Evolutionary conservation across 1,140 invertebrate species (phyloP).

Genomic region (Akabosia matsudoensis): DNA sequence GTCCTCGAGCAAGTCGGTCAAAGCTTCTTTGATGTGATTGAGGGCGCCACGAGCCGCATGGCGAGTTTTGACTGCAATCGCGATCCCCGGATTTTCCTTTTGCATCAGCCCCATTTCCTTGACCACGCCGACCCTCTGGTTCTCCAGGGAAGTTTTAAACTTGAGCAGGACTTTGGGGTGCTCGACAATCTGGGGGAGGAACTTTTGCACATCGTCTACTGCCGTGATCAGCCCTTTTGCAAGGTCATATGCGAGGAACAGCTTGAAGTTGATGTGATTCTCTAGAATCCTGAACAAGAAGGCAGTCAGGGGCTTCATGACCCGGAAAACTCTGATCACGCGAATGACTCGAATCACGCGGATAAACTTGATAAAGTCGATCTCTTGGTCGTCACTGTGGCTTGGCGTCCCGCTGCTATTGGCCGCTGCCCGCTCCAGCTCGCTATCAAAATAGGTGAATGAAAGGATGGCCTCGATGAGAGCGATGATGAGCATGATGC

Average conservation of each 20-base stretch:
- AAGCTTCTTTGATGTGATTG: constrained; percentile 52
- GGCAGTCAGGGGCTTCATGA: constrained; percentile 17
- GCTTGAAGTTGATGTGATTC: constrained; percentile 30
- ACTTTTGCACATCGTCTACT: constrained; percentile 58
- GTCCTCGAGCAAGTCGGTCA: neutral
- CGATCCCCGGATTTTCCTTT: constrained; percentile 1
- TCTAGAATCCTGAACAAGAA: neutral
- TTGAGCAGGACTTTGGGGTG: constrained; percentile 47
- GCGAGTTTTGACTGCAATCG: constrained; percentile 49
- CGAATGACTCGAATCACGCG: neutral
- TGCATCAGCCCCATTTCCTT: constrained; percentile 36
- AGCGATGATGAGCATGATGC: neutral
- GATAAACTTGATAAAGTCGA: constrained; percentile 16
- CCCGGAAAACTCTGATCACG: neutral
- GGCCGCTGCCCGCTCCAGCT: neutral
- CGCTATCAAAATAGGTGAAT: neutral
- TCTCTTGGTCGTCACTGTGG: neutral
- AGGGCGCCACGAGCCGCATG: constrained; percentile 54
- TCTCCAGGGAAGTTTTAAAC: constrained; percentile 31
- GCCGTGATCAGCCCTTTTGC: constrained; percentile 58
- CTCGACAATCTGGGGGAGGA: constrained; percentile 59
- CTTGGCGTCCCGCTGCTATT: neutral
- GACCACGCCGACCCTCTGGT: constrained; percentile 30
- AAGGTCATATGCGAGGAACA: constrained; percentile 45
- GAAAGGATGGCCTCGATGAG: neutral